These are phyloP conservation scores for Lasioglossum albipes DNA, from an alignment of 1,140 invertebrate species.

Conservation along the genomic window DNA sequence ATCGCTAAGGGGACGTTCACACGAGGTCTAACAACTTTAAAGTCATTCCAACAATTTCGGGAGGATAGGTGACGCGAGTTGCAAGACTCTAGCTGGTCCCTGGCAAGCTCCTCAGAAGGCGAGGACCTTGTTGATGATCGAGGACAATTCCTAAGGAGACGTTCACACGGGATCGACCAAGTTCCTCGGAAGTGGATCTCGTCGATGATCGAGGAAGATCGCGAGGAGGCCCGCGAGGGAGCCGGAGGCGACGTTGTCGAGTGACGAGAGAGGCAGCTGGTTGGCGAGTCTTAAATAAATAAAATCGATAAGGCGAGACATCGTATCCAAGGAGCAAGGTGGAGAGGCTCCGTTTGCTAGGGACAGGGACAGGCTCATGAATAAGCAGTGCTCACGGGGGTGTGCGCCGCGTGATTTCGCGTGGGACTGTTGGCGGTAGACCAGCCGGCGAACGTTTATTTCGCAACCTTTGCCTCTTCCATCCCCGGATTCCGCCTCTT, in stretches of 20 bases:
- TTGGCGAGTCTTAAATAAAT: constrained; percentile 58
- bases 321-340: constrained; percentile 52
- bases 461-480: constrained; percentile 71
- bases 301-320: constrained; percentile 66
- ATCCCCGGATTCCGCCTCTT: constrained; percentile 28
- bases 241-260: background rate
- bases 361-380: constrained; percentile 72
- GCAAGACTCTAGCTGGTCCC: no score
- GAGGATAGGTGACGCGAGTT: no score
- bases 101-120: no score
- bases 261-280: background rate
- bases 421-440: constrained; percentile 78
- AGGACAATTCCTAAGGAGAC: no score
- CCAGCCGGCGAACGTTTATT: constrained; percentile 79
- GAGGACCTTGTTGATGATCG: no score
- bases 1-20: no score
- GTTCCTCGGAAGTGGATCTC: background rate
- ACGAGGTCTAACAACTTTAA: no score
- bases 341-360: constrained; percentile 18
- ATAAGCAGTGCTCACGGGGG: constrained; percentile 73
- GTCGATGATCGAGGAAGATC: constrained; percentile 29
- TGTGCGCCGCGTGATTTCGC: constrained; percentile 76
- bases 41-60: no score
- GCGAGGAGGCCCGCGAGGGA: background rate
- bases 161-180: no score